Evolutionary conservation across 2,113 vertebrate genomes (phyloP), one percentile per base, ranked within the genome.

Genomic region (Ellobius talpinus): DNA sequence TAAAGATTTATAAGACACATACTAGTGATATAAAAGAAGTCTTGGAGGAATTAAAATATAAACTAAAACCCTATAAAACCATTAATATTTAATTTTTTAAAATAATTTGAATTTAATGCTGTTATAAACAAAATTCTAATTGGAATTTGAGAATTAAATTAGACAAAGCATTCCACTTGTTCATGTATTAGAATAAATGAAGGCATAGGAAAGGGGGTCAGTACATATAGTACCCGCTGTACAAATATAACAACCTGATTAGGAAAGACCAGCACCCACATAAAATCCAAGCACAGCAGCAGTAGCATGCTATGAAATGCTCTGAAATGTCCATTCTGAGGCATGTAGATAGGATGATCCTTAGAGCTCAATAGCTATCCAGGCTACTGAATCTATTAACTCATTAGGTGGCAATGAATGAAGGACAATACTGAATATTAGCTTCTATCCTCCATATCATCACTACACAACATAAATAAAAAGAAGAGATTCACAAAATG

Each of bases 71-170:
- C 42, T 8, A 77, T 24, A 88, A 31, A 36, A 8, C 5, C 19
- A 72, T 52, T 66, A 96, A 73, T 86, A 90, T 39, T 4, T 29
- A 82, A 87, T 58, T 88, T 58, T 88, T 66, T 14, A 88, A 72
- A 95, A 91, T 90, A 88, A 86, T 72, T 89, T 61, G 3, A 95
- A 10, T 88, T 90, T 52, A 85, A 95, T 52, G 65, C 1, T 77
- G 78, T 87, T 74, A 50, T 17, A 45, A 84, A 26, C 1, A 87
- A 90, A 72, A 50, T 84, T 86, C 7, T 45, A 77, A 39, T 29
- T 2, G 3, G 17, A 36, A 2, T 58, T 76, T 91, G 88, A n/a
- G 77, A 91, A 84, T 78, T 91, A 89, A 95, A 76, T 17, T 31
- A 68, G 39, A 68, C 8, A 84, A 50, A 13, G 4, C 33, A 73